Evolutionary conservation across 1,140 invertebrate genomes (phyloP).

Genomic region (Drosophila malerkotliana): DNA sequence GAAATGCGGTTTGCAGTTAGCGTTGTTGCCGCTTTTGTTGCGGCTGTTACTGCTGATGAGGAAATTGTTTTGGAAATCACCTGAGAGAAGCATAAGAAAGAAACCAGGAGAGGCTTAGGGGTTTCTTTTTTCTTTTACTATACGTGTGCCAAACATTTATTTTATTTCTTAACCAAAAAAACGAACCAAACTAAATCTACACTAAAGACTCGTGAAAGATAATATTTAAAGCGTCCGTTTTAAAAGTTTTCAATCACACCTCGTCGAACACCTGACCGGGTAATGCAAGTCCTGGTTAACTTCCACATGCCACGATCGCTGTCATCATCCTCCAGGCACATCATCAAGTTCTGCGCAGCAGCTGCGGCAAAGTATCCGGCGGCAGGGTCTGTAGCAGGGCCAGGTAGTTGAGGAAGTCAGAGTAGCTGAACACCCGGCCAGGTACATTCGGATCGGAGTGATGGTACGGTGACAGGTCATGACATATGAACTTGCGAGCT

Average conservation of each 20-base stretch:
- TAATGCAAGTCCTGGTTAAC: conserved; percentile 54
- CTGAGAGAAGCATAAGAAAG: conserved; percentile 28
- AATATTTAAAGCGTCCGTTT: neutral
- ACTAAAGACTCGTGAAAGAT: neutral
- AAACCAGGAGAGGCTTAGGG: too few relatives aligned
- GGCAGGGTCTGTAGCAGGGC: conserved; percentile 18
- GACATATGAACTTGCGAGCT: conserved; percentile 38
- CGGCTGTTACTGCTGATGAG: conserved; percentile 49
- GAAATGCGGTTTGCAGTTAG: conserved; percentile 54
- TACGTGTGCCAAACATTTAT: neutral
- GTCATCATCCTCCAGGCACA: conserved; percentile 37
- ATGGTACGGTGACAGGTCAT: conserved; percentile 39
- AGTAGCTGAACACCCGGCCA: conserved; percentile 25
- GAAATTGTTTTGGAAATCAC: conserved; percentile 75
- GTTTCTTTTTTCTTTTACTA: neutral
- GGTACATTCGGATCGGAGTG: neutral
- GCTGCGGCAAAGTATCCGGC: conserved; percentile 21
- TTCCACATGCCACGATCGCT: conserved; percentile 35
- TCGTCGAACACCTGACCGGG: conserved; percentile 32
- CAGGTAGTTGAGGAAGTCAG: conserved; percentile 41
- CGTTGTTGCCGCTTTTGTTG: neutral
- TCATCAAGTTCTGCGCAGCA: conserved; percentile 12
- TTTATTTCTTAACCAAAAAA: neutral
- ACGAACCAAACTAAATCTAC: neutral
- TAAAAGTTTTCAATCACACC: neutral